A percentile compares a stretch with the other conserved stretches of the same genome.
These are phyloP conservation scores for Synergus umbraculus DNA, from an alignment of 2,888 invertebrate species.

Conservation along the genomic window DNA sequence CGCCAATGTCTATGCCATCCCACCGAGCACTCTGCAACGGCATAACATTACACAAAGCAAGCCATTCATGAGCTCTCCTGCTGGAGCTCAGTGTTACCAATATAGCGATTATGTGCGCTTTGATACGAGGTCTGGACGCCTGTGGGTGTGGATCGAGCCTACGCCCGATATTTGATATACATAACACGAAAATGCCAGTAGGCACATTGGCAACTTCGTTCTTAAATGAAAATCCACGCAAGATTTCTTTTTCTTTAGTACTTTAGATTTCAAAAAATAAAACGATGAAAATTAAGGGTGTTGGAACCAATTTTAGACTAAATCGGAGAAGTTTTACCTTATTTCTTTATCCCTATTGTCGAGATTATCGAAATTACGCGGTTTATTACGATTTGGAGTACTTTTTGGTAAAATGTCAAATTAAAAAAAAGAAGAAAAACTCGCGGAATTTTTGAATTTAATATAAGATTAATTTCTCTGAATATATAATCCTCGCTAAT, in stretches of 20 bases:
- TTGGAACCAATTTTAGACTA: no score
- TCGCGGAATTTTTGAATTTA: no score
- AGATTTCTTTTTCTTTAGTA: not conserved
- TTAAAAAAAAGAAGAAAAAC: no score
- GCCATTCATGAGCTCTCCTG: conserved; percentile 58
- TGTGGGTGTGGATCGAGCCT: conserved; percentile 5
- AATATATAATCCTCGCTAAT: no score
- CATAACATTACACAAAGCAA: conserved; percentile 60
- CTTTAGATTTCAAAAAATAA: no score
- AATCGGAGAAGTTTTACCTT: no score
- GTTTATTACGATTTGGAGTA: no score
- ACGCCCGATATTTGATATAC: not conserved
- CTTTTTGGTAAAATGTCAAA: no score
- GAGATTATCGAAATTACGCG: no score
- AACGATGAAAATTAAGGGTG: no score
- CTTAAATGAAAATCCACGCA: not conserved
- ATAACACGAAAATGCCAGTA: not conserved
- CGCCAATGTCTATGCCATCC: conserved; percentile 12
- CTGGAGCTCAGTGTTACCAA: not conserved
- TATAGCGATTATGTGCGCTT: conserved; percentile 1
- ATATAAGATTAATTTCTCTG: no score
- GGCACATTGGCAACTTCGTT: not conserved
- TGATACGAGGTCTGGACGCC: not conserved
- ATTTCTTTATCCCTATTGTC: no score
- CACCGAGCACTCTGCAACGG: conserved; percentile 48